Evolutionary conservation across 2,113 vertebrate species (phyloP).

Genomic region (Nycticorax nycticorax): DNA sequence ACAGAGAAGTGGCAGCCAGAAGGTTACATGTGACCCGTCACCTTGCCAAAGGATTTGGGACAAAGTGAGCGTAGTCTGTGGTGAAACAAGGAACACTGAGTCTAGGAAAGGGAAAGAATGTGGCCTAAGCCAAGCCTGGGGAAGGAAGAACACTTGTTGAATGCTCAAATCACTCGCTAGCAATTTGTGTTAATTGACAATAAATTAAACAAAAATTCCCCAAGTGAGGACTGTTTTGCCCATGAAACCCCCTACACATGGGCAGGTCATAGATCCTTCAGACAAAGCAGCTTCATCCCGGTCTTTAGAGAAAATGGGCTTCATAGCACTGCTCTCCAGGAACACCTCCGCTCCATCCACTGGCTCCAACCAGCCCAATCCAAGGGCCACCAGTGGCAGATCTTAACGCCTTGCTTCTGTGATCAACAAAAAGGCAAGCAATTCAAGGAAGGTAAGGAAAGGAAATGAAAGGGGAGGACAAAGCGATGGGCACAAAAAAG

Average conservation of each 20-base stretch:
- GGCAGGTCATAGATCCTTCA: not conserved
- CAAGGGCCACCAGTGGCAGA: fast-evolving
- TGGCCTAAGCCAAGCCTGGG: not conserved
- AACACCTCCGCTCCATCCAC: fast-evolving
- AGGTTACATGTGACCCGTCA: not conserved
- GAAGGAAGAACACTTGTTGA: not conserved
- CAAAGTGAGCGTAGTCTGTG: not conserved
- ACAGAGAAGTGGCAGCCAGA: not conserved
- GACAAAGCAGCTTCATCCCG: not conserved
- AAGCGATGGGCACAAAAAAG: not conserved
- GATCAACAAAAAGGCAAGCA: not conserved
- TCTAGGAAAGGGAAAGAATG: not conserved
- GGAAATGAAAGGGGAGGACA: not conserved
- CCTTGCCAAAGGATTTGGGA: not conserved
- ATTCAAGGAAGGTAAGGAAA: not conserved
- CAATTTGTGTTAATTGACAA: not conserved
- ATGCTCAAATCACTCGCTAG: not conserved
- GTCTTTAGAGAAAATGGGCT: not conserved
- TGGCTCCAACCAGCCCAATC: not conserved
- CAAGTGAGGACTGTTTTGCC: not conserved
- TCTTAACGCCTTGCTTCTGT: not conserved
- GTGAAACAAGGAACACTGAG: not conserved
- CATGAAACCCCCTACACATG: not conserved
- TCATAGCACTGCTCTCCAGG: not conserved
- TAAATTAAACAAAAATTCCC: not conserved